Evolutionary conservation across 2,888 invertebrate genomes (phyloP).

Genomic region (Incurvaria masculella): DNA sequence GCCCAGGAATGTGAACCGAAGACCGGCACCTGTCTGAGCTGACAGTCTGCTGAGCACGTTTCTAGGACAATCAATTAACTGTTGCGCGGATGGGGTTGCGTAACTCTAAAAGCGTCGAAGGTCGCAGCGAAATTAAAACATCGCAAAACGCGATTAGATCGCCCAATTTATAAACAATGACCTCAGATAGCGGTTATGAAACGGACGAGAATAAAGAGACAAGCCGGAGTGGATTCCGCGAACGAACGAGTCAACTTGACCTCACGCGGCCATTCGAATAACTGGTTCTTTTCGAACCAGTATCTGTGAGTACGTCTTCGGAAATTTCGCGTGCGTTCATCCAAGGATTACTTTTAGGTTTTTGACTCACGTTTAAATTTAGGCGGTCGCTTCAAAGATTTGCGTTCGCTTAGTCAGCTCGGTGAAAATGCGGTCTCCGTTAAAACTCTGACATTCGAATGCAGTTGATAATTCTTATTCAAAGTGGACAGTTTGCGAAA

Average conservation of each 20-base stretch:
- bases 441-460: no score
- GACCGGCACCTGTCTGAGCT: neutral
- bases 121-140: neutral
- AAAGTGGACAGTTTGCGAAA: no score
- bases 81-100: neutral
- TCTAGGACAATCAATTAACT: neutral
- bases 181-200: neutral
- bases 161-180: neutral
- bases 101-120: neutral
- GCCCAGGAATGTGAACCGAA: conserved; percentile 5
- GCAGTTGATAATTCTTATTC: no score
- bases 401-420: no score
- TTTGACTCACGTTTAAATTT: neutral
- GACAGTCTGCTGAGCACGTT: neutral
- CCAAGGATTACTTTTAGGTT: neutral
- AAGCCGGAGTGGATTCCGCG: neutral
- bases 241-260: neutral
- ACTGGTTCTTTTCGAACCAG: neutral
- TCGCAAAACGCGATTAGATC: neutral
- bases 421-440: no score
- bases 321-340: neutral
- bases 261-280: neutral
- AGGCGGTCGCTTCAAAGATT: no score
- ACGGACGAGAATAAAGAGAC: neutral
- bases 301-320: neutral